Conservation (phyloP, 1,140 invertebrate species). For the Anastatus disparis region DNA sequence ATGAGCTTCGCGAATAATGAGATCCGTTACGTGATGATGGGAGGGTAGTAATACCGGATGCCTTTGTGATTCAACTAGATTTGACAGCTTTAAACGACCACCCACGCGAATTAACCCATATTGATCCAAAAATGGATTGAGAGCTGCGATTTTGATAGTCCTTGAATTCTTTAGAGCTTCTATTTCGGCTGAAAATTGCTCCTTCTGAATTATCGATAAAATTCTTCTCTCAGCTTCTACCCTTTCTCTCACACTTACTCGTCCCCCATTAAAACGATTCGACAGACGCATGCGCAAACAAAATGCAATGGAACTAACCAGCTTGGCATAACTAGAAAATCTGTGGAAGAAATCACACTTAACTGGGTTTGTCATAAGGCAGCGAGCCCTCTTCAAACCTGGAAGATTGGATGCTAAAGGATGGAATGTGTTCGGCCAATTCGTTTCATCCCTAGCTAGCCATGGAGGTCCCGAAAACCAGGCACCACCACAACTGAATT, state of each 20-base stretch:
- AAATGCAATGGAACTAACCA: neutral
- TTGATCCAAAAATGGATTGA: conserved; percentile 51
- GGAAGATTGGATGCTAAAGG: neutral
- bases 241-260: neutral
- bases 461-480: conserved; percentile 11
- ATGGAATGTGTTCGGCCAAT: neutral
- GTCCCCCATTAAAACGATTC: neutral
- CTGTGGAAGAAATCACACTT: neutral
- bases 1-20: conserved; percentile 40
- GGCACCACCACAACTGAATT: neutral
- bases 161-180: neutral
- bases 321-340: neutral
- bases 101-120: conserved; percentile 51
- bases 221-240: neutral
- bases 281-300: neutral
- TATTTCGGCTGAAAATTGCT: neutral
- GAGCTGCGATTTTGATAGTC: conserved; percentile 2
- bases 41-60: conserved; percentile 43
- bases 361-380: neutral
- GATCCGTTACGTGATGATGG: conserved; percentile 35
- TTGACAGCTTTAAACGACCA: conserved; percentile 50
- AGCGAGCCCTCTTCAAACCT: neutral
- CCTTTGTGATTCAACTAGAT: conserved; percentile 23
- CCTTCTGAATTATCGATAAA: neutral
- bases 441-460: neutral